phyloP scores from a whole-genome alignment of 2,113 vertebrate species.

The Apodemus sylvaticus region DNA sequence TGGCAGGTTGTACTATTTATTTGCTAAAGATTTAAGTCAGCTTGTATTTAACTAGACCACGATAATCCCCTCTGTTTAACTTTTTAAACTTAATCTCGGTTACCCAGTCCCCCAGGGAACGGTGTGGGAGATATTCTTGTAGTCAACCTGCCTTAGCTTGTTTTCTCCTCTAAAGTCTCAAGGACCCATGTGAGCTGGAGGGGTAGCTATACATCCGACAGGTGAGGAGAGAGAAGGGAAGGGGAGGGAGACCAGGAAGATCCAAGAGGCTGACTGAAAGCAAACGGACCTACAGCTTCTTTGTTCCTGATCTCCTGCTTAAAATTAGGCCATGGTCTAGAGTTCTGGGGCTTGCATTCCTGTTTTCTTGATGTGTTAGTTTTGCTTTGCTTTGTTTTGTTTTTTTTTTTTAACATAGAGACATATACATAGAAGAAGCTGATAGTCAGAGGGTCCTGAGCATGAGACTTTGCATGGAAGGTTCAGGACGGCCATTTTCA shows the following conservation, averaged over 20 bases:
- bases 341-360: neutral
- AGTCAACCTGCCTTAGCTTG: neutral
- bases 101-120: slow-evolving; percentile 67
- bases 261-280: neutral
- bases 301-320: neutral
- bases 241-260: neutral
- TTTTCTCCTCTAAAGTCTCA: neutral
- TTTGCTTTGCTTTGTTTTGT: neutral
- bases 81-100: slow-evolving; percentile 61
- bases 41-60: slow-evolving; percentile 59
- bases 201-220: neutral
- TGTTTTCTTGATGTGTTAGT: neutral
- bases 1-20: slow-evolving; percentile 68
- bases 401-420: neutral
- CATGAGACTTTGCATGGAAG: neutral
- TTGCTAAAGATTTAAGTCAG: slow-evolving; percentile 65
- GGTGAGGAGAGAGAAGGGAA: neutral
- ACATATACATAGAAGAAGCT: neutral
- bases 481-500: neutral
- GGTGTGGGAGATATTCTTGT: neutral
- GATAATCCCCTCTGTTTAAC: slow-evolving; percentile 77
- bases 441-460: neutral
- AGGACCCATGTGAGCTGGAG: neutral
- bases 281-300: neutral
- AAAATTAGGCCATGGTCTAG: neutral